Evolutionary conservation across 2,113 vertebrate genomes (phyloP).

Genomic region (Hemiprocne comata): DNA sequence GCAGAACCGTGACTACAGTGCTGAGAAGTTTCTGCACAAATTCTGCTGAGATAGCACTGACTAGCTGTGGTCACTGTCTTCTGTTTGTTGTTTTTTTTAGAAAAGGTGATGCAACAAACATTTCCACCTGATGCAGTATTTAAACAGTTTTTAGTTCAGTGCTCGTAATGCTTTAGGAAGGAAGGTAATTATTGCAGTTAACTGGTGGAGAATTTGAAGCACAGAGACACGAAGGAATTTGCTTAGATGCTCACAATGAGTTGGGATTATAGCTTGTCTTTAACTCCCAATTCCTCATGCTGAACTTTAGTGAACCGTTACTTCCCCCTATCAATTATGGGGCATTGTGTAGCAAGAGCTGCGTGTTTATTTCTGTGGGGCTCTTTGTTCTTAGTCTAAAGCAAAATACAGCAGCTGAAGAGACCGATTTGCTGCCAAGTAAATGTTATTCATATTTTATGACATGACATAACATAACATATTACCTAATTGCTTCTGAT

Average conservation of each 20-base stretch:
- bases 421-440: not conserved
- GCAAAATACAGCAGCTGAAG: not conserved
- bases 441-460: conserved; percentile 38
- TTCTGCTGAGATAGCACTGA: not conserved
- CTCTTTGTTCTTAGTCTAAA: not conserved
- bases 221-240: not conserved
- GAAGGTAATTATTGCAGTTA: not conserved
- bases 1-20: fast-evolving
- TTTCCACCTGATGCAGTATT: not conserved
- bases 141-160: not conserved
- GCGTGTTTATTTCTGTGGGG: not conserved
- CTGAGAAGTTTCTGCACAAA: not conserved
- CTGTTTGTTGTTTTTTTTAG: not conserved
- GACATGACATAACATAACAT: not conserved
- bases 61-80: not conserved
- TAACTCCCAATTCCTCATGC: not conserved
- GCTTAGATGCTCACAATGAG: not conserved
- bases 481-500: conserved; percentile 26
- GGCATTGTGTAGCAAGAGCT: not conserved
- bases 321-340: not conserved
- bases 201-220: not conserved
- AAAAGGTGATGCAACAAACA: not conserved
- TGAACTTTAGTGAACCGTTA: not conserved
- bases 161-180: not conserved
- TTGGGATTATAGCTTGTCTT: not conserved